These are phyloP conservation scores for Todus mexicanus DNA, from an alignment of 2,797 vertebrate species.

Conservation along the genomic window DNA sequence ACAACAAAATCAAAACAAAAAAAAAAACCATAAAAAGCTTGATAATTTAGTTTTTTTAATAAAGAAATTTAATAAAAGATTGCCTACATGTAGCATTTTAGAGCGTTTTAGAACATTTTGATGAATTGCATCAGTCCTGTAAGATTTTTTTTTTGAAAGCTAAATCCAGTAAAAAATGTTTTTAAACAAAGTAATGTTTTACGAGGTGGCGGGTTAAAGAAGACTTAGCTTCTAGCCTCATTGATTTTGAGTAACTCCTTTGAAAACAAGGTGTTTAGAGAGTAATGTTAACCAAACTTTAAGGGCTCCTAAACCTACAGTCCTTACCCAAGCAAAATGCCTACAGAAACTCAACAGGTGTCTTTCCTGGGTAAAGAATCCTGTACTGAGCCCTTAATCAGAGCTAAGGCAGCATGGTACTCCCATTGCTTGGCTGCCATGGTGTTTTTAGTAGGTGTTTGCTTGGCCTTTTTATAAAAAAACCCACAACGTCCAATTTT, in stretches of 20 bases:
- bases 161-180: slow-evolving; percentile 63
- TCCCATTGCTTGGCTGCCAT: slow-evolving; percentile 54
- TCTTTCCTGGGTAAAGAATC: slow-evolving; percentile 47
- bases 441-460: slow-evolving; percentile 66
- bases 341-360: neutral
- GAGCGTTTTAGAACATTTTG: slow-evolving; percentile 74
- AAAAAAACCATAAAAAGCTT: slow-evolving; percentile 24
- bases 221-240: slow-evolving; percentile 64
- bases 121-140: slow-evolving; percentile 67
- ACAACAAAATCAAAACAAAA: neutral
- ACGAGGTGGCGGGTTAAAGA: slow-evolving; percentile 37
- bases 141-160: slow-evolving; percentile 60
- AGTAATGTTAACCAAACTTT: slow-evolving; percentile 64
- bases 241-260: slow-evolving; percentile 67
- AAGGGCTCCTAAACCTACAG: slow-evolving; percentile 42
- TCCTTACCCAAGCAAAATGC: slow-evolving; percentile 46
- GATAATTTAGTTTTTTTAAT: slow-evolving; percentile 74
- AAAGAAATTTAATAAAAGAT: slow-evolving; percentile 71
- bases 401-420: slow-evolving; percentile 57
- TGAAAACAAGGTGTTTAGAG: slow-evolving; percentile 62
- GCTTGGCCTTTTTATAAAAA: slow-evolving; percentile 51
- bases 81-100: slow-evolving; percentile 79
- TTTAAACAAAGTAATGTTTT: slow-evolving; percentile 65
- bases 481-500: slow-evolving; percentile 39
- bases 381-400: slow-evolving; percentile 36